These are phyloP conservation scores for Xylocopa sonorina DNA, from an alignment of 1,140 invertebrate genomes.

Conservation along the genomic window DNA sequence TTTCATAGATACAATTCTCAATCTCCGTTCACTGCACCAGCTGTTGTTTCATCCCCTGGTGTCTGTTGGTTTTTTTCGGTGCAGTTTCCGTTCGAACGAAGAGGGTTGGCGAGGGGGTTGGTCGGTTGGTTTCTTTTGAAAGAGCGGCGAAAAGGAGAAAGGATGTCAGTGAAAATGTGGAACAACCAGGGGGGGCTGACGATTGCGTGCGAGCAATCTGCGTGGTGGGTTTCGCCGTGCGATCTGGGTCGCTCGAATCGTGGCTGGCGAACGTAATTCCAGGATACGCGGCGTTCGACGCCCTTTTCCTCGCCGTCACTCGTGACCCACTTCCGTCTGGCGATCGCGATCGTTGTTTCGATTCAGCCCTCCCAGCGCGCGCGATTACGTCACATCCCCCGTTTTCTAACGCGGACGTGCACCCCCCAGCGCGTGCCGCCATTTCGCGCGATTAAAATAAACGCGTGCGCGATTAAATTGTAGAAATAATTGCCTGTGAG, in stretches of 20 bases:
- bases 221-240: slow-evolving; percentile 1
- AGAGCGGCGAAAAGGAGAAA: slow-evolving; percentile 27
- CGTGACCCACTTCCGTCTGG: slow-evolving; percentile 16
- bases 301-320: slow-evolving; percentile 25
- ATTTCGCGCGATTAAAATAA: no score
- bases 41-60: no score
- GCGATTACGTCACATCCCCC: no score
- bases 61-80: not conserved
- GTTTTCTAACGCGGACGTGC: no score
- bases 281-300: slow-evolving; percentile 42
- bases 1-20: no score
- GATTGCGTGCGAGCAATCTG: slow-evolving; percentile 50
- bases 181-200: not conserved
- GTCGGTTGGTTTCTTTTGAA: slow-evolving; percentile 19
- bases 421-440: no score
- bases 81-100: not conserved
- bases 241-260: slow-evolving; percentile 42
- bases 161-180: slow-evolving; percentile 24
- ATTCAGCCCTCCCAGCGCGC: no score
- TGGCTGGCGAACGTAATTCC: slow-evolving; percentile 41
- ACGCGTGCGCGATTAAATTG: no score
- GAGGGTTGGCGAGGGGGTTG: no score
- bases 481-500: no score
- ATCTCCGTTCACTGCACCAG: no score
- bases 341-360: not conserved